A percentile compares a stretch with the other conserved stretches of the same genome.
phyloP scores from a whole-genome alignment of 2,113 vertebrate genomes.

The Pontoporia blainvillei region DNA sequence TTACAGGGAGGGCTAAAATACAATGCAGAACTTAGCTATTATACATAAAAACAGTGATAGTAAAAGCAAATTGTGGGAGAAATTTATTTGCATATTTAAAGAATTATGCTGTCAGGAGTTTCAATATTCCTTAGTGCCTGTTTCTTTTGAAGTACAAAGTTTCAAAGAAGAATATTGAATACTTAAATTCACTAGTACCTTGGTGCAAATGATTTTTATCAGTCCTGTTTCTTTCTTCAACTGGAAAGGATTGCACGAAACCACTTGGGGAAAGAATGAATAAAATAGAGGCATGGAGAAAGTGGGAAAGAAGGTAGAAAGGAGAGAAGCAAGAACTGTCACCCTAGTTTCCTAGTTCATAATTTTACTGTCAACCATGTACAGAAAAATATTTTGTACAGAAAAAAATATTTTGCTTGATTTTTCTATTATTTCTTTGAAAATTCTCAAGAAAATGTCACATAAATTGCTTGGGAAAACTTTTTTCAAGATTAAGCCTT shows the following conservation, averaged over 20 bases:
- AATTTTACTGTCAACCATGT: not conserved
- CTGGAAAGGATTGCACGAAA: not conserved
- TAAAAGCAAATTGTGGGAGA: not conserved
- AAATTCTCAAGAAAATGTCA: not conserved
- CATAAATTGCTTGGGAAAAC: not conserved
- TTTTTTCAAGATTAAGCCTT: not conserved
- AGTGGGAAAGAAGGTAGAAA: not conserved
- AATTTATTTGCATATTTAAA: conserved; percentile 10
- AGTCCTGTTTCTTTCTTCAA: not conserved
- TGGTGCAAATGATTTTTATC: not conserved
- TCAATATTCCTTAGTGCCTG: not conserved
- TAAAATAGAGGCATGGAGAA: not conserved
- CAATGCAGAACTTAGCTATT: not conserved
- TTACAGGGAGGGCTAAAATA: not conserved
- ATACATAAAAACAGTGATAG: not conserved
- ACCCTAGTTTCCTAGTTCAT: not conserved
- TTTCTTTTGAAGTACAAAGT: conserved; percentile 27
- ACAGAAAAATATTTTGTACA: not conserved
- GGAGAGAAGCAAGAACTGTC: not conserved
- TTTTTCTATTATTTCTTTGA: not conserved
- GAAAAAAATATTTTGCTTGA: not conserved
- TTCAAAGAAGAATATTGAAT: not conserved
- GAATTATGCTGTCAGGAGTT: not conserved
- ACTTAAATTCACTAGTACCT: not conserved
- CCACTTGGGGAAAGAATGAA: not conserved